These are phyloP conservation scores for Calliopum simillimum DNA, from an alignment of 2,888 invertebrate species.

Conservation along the genomic window DNA sequence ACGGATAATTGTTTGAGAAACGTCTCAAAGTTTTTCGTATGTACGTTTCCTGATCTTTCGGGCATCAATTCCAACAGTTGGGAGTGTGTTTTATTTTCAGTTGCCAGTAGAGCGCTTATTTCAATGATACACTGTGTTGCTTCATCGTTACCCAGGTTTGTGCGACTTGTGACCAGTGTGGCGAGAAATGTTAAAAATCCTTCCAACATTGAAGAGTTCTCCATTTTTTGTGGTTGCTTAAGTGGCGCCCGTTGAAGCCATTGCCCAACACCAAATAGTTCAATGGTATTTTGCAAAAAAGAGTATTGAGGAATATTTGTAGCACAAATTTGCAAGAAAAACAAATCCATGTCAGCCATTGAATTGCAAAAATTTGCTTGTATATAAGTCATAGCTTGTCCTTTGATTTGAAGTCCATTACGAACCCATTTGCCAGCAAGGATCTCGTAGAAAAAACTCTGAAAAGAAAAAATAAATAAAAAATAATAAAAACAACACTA, in stretches of 20 bases:
- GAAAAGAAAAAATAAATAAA: slow-evolving; percentile 51
- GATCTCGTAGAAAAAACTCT: slow-evolving; percentile 97
- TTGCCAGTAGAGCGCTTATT: slow-evolving; percentile 92
- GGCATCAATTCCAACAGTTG: slow-evolving; percentile 96
- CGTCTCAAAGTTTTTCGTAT: slow-evolving; percentile 88
- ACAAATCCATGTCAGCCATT: slow-evolving; percentile 97
- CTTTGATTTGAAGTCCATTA: slow-evolving; percentile 96
- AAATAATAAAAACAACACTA: slow-evolving; percentile 6
- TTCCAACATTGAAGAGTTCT: slow-evolving; percentile 93
- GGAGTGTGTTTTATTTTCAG: slow-evolving; percentile 95
- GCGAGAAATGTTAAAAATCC: slow-evolving; percentile 92
- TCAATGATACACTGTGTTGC: slow-evolving; percentile 82
- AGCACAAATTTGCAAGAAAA: slow-evolving; percentile 93
- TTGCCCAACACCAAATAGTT: slow-evolving; percentile 90
- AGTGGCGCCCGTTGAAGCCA: slow-evolving; percentile 84
- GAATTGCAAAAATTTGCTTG: slow-evolving; percentile 99
- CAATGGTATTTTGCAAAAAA: slow-evolving; percentile 87
- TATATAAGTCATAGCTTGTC: slow-evolving; percentile 99
- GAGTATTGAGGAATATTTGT: slow-evolving; percentile 87
- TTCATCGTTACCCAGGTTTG: slow-evolving; percentile 79
- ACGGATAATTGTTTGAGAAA: slow-evolving; percentile 86
- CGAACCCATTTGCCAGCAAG: slow-evolving; percentile 95
- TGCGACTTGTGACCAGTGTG: slow-evolving; percentile 87
- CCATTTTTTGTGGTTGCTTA: slow-evolving; percentile 78
- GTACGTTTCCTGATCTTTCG: slow-evolving; percentile 92